Percentiles rank a stretch among this genome's conserved stretches.
Evolutionary conservation across 2,888 invertebrate genomes (phyloP).

Genomic region (Cremastobaeus sp.): DNA sequence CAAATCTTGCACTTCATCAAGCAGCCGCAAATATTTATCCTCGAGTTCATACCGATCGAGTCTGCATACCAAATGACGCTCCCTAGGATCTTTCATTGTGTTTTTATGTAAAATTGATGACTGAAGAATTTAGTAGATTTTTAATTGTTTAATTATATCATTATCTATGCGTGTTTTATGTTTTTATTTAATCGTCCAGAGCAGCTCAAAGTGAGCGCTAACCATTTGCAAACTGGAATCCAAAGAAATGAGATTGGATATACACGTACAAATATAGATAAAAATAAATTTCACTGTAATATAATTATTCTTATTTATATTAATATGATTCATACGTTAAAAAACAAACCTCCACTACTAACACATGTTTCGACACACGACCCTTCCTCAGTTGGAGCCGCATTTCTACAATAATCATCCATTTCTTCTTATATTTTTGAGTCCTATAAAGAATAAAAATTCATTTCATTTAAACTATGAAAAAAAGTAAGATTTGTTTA

Average conservation of each 20-base stretch:
- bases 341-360: conserved; percentile 67
- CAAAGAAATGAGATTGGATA: conserved; percentile 22
- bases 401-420: conserved; percentile 17
- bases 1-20: conserved; percentile 82
- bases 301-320: no score
- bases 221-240: conserved; percentile 49
- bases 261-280: not conserved
- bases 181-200: conserved; percentile 8
- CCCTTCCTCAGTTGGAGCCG: conserved; percentile 63
- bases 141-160: conserved; percentile 23
- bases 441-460: conserved; percentile 19
- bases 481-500: no score
- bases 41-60: conserved; percentile 83
- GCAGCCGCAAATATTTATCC: conserved; percentile 82
- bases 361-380: conserved; percentile 68
- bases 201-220: conserved; percentile 36
- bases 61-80: conserved; percentile 78
- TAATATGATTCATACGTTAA: not conserved
- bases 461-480: not conserved
- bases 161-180: conserved; percentile 9
- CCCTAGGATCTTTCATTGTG: conserved; percentile 70
- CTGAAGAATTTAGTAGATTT: conserved; percentile 25
- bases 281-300: no score
- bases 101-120: conserved; percentile 34
- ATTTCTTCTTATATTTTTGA: conserved; percentile 4